Percentiles rank a stretch among this genome's conserved stretches.
Evolutionary conservation across 2,113 vertebrate species (phyloP).

Genomic region (Oreochromis tanganicae): DNA sequence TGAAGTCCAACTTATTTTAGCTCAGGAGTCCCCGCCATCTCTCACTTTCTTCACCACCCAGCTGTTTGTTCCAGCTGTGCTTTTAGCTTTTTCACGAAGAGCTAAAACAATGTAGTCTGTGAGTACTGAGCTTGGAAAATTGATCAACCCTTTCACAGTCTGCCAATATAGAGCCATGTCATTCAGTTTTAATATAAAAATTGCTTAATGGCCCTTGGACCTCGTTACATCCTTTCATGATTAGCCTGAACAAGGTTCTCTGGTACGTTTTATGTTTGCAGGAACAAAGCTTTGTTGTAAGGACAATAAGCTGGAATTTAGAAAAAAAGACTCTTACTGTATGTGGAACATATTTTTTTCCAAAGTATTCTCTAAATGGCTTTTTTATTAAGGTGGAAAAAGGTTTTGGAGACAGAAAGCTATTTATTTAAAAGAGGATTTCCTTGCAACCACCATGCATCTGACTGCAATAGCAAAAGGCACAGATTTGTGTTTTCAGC

Average conservation of each 20-base stretch:
- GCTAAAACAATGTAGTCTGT: neutral
- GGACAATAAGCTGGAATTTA: slow-evolving; percentile 1
- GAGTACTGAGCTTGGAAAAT: neutral
- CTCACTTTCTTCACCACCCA: neutral
- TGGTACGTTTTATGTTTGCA: neutral
- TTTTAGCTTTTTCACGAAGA: neutral
- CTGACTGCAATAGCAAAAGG: slow-evolving; percentile 79
- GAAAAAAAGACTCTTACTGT: neutral
- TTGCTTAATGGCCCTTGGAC: neutral
- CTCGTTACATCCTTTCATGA: rapidly evolving
- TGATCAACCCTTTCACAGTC: neutral
- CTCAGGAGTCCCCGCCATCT: neutral
- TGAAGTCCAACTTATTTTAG: neutral
- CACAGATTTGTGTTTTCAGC: slow-evolving; percentile 64
- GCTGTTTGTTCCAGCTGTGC: neutral
- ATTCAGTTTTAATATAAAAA: neutral
- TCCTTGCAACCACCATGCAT: slow-evolving; percentile 75
- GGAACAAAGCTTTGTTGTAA: neutral
- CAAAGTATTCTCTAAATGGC: slow-evolving; percentile 4
- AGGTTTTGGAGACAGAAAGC: slow-evolving; percentile 41
- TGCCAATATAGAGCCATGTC: neutral
- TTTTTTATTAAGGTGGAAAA: neutral
- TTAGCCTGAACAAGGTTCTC: neutral
- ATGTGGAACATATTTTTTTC: slow-evolving; percentile 1
- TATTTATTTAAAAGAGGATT: slow-evolving; percentile 72